Evolutionary conservation across 2,888 invertebrate genomes (phyloP).

Genomic region (Parelbella ahira): DNA sequence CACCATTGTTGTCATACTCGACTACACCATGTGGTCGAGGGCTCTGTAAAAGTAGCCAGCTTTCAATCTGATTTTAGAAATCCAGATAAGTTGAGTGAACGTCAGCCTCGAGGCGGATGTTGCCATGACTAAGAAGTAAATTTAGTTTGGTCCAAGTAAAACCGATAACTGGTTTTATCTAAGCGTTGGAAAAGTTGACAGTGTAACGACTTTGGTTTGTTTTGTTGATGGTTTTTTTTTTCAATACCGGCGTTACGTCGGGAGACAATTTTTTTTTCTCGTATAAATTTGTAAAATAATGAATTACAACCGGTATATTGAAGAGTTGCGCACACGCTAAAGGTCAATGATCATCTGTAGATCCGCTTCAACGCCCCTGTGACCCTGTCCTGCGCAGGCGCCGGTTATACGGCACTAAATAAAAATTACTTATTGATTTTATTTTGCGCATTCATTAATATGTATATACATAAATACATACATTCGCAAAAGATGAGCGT

Average conservation of each 20-base stretch:
- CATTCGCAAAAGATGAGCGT: conserved; percentile 18
- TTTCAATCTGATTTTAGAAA: no score
- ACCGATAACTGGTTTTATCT: conserved; percentile 34
- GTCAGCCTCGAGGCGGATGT: conserved; percentile 35
- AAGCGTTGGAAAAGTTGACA: conserved; percentile 9
- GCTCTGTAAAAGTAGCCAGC: no score
- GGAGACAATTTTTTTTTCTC: conserved; percentile 32
- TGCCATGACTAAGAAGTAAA: conserved; percentile 38
- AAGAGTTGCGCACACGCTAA: conserved; percentile 68
- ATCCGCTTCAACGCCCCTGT: conserved; percentile 77
- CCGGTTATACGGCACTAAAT: conserved; percentile 34
- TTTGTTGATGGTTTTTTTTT: no score
- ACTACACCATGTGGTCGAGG: no score
- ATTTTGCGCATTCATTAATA: conserved; percentile 30
- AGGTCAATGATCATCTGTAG: conserved; percentile 80
- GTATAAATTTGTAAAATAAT: no score
- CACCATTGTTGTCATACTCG: no score
- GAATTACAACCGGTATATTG: conserved; percentile 69
- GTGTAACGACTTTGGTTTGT: not conserved
- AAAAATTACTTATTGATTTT: conserved; percentile 65
- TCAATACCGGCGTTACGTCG: no score
- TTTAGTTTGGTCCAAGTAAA: conserved; percentile 37
- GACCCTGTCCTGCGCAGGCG: conserved; percentile 71
- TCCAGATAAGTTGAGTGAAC: conserved; percentile 50
- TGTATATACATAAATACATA: no score